A percentile compares a stretch with the other conserved stretches of the same genome.
phyloP scores from a whole-genome alignment of 1,140 invertebrate species.

The Homarus americanus region DNA sequence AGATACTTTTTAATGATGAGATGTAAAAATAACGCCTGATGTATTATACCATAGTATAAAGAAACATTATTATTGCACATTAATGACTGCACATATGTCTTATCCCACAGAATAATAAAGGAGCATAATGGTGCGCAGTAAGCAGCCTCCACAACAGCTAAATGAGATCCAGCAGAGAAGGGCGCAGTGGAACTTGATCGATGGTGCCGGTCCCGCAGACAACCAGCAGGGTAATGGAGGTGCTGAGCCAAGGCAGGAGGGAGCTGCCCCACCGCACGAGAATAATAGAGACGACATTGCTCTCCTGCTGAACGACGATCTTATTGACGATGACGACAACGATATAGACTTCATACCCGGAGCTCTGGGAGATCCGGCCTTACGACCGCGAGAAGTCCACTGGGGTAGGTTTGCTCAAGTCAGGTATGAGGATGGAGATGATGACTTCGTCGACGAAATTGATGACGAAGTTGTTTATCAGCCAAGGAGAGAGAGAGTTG shows the following conservation, averaged over 20 bases:
- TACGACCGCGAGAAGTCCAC: background rate
- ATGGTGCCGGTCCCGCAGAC: constrained; percentile 21
- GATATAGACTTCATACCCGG: constrained; percentile 53
- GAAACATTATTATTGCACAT: too few relatives aligned
- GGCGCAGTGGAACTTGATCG: constrained; percentile 64
- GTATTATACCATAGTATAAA: too few relatives aligned
- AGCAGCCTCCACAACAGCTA: constrained; percentile 55
- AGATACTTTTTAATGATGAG: too few relatives aligned
- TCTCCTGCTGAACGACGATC: constrained; percentile 41
- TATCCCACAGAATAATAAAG: background rate
- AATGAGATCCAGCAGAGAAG: constrained; percentile 61
- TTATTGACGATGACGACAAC: constrained; percentile 56
- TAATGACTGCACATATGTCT: background rate
- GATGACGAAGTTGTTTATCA: constrained; percentile 10
- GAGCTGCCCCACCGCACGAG: background rate
- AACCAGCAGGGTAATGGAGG: background rate
- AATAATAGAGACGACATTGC: constrained; percentile 22
- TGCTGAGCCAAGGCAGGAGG: background rate
- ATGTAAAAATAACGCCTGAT: too few relatives aligned
- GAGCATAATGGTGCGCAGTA: constrained; percentile 52
- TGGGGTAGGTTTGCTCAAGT: background rate
- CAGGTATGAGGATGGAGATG: background rate
- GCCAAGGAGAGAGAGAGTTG: constrained; percentile 27
- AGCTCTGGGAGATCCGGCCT: background rate
- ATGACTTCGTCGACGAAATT: constrained; percentile 7